Evolutionary conservation across 1,140 invertebrate genomes (phyloP), one percentile per base, ranked within the genome.

Genomic region (Pseudoatta argentina): DNA sequence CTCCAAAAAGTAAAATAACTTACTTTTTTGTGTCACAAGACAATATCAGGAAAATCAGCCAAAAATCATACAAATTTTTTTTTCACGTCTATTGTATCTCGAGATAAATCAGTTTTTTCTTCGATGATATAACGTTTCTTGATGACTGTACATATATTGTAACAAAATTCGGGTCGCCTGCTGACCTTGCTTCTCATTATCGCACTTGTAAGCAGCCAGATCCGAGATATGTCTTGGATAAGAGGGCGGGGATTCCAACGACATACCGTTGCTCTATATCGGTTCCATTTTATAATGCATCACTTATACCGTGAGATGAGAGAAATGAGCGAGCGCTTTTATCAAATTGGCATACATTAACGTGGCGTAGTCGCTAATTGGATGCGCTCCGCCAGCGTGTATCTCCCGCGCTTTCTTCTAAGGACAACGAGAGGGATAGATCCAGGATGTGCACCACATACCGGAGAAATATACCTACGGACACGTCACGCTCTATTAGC

Each of bases 401-500:
- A 59, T 57, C 53, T 67, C 64, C 66, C 63, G 81, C 63, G 81
- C 63, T 75, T 67, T 57, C 53, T 83, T 83, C 55, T 34, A 79
- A 85, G 83, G 61, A 85, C 30, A 18, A 81, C 21, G 53, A 71
- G 48, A 39, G 63, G 64, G 63, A 79, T 69, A n/a, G 34, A 57
- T 81, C 39, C 85, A 82, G 85, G 85, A 86, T 86, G 30, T 81
- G 83, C 53, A 48, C 88, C 63, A 89, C 88, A 90, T 90, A 90
- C 73, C 64, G 55, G 69, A 63, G 55, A 73, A 48, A 51, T 82
- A 30, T 39, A 48, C 27, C 0, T n/a, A 27, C n/a, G 39, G 14
- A 30, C 27, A 55, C 87, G 92, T 93, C 88, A 88, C 88, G 91
- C 90, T 92, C 91, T 92, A 92, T 92, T 92, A 93, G 91, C 87